Percentiles rank a stretch among this genome's conserved stretches.
Conservation (phyloP, 2,113 vertebrate species). For the Corythornis vintsioides region DNA sequence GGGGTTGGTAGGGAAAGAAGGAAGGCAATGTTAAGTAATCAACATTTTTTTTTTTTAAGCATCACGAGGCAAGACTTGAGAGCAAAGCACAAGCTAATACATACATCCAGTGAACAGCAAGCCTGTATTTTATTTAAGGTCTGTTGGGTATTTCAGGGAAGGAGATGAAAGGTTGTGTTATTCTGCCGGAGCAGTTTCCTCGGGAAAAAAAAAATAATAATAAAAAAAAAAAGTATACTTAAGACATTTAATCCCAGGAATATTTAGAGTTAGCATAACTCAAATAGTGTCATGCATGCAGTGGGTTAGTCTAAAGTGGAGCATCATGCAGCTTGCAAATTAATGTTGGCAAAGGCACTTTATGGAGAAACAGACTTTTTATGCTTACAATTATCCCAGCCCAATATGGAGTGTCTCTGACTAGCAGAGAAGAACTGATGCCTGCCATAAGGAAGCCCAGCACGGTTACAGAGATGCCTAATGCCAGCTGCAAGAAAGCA, state of each 20-base stretch:
- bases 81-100: background rate
- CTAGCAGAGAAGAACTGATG: slow-evolving; percentile 88
- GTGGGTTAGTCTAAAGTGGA: slow-evolving; percentile 68
- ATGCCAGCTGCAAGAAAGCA: slow-evolving; percentile 90
- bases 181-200: slow-evolving; percentile 19
- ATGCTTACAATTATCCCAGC: slow-evolving; percentile 98
- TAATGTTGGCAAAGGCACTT: slow-evolving; percentile 64
- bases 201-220: background rate
- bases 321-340: slow-evolving; percentile 69
- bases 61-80: background rate
- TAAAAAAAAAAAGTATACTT: background rate
- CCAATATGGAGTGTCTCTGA: slow-evolving; percentile 97
- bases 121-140: slow-evolving; percentile 35
- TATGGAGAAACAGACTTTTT: slow-evolving; percentile 53
- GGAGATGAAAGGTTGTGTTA: background rate
- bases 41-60: background rate
- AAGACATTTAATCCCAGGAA: slow-evolving; percentile 29
- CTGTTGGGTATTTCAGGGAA: background rate
- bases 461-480: slow-evolving; percentile 84
- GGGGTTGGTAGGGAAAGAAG: background rate
- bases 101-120: background rate
- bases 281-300: slow-evolving; percentile 66
- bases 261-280: slow-evolving; percentile 58
- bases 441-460: slow-evolving; percentile 92
- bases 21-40: background rate